Evolutionary conservation across 2,113 vertebrate species (phyloP).

Genomic region (Gallinago media): DNA sequence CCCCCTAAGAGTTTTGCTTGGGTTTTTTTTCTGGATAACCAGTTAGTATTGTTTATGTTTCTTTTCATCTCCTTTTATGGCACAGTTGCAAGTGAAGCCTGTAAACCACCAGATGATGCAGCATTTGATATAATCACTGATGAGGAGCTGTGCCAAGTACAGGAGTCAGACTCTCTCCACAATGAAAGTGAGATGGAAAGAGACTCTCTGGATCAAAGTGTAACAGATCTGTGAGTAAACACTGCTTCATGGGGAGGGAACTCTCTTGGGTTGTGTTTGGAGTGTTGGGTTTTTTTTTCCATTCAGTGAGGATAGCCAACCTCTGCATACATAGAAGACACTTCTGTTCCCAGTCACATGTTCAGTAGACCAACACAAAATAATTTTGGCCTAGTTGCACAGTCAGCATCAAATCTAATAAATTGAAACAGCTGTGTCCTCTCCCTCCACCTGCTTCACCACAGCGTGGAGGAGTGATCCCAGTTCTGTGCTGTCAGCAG

Average conservation of each 20-base stretch:
- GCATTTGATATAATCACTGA: constrained; percentile 96
- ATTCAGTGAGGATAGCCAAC: not conserved
- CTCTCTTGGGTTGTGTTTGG: not conserved
- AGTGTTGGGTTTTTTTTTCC: not conserved
- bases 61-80: not conserved
- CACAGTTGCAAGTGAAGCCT: constrained; percentile 63
- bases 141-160: constrained; percentile 88
- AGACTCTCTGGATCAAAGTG: constrained; percentile 73
- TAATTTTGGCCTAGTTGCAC: not conserved
- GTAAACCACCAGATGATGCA: constrained; percentile 81
- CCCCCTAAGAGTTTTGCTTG: not conserved
- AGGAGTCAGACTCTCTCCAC: constrained; percentile 80
- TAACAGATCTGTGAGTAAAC: constrained; percentile 86
- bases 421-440: not conserved
- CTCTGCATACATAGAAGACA: not conserved
- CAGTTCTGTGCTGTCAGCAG: not conserved
- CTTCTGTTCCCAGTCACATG: not conserved
- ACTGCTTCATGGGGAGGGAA: not conserved
- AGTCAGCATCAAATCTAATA: not conserved
- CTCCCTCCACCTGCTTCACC: not conserved
- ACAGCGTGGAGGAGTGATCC: not conserved
- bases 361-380: not conserved
- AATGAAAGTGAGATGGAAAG: constrained; percentile 78
- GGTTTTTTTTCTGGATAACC: not conserved
- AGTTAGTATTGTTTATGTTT: not conserved